Base-by-base conservation (phyloP, 2,888 invertebrate genomes). In the Phanerotoma sp. region DNA sequence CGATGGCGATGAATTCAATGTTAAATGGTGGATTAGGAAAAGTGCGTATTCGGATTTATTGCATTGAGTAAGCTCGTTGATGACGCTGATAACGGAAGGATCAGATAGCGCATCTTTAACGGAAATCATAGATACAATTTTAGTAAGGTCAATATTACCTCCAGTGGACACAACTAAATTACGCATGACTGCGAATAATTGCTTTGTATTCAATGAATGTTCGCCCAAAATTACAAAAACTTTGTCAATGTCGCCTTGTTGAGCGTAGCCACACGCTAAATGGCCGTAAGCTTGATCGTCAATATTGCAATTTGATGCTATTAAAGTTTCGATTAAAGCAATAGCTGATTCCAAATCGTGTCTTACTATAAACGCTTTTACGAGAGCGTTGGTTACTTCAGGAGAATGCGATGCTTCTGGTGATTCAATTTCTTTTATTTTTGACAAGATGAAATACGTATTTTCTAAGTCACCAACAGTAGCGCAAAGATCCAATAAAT, bases 311-410 rank as follows among this genome's bases (percentile, higher is more conserved):
- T 82, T 81, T 0, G 83, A 78, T 0, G 83, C 80, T 44, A 75
- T 79, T 85, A 87, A 86, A 71, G 82, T 83, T 32, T 78, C n/a
- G n/a, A n/a, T n/a, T n/a, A n/a, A n/a, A n/a, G n/a, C n/a, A n/a
- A n/a, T n/a, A n/a, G n/a, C n/a, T n/a, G n/a, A n/a, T 77, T 5
- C 84, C 64, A 1, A 84, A 80, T 54, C 80, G 75, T 62, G 54
- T 74, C 77, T 64, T 84, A 84, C n/a, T 82, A 82, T 0, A 84
- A 77, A n/a, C n/a, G n/a, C n/a, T n/a, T n/a, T n/a, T n/a, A n/a
- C n/a, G n/a, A n/a, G n/a, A n/a, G n/a, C n/a, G n/a, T n/a, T n/a
- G n/a, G n/a, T n/a, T n/a, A n/a, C n/a, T n/a, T n/a, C n/a, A n/a
- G n/a, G n/a, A n/a, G n/a, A n/a, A n/a, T n/a, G n/a, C n/a, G n/a